These are phyloP conservation scores for Yponomeuta malinellus DNA, from an alignment of 2,888 invertebrate genomes.

Conservation along the genomic window DNA sequence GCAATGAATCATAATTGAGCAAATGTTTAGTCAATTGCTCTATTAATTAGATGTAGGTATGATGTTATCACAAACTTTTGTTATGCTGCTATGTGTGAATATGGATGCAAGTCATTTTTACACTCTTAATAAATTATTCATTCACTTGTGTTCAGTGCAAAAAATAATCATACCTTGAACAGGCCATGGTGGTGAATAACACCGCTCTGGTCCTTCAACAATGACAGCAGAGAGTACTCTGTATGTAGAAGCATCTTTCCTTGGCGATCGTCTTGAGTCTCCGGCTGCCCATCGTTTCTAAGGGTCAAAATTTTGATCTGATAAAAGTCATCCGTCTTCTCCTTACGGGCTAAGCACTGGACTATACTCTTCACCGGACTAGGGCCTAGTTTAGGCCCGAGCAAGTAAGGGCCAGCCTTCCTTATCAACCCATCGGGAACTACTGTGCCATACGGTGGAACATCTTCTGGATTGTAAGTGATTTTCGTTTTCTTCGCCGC, in stretches of 20 bases:
- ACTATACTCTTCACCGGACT: constrained; percentile 86
- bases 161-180: constrained; percentile 75
- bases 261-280: constrained; percentile 84
- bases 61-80: no score
- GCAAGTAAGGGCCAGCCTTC: constrained; percentile 80
- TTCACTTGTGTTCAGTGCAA: background rate
- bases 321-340: constrained; percentile 81
- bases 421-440: constrained; percentile 72
- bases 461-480: constrained; percentile 49
- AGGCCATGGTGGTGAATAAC: constrained; percentile 86
- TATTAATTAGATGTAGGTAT: no score
- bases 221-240: constrained; percentile 82
- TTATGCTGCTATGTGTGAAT: no score
- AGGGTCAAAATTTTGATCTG: constrained; percentile 80
- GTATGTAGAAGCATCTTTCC: constrained; percentile 87
- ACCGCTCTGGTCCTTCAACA: constrained; percentile 81
- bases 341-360: constrained; percentile 83
- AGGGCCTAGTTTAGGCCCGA: constrained; percentile 82
- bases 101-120: background rate
- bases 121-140: background rate
- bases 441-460: constrained; percentile 68
- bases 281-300: constrained; percentile 70
- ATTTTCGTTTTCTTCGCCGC: constrained; percentile 43
- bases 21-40: no score
- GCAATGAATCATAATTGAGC: no score